These are phyloP conservation scores for Sardina pilchardus DNA, from an alignment of 2,113 vertebrate genomes.

Conservation along the genomic window DNA sequence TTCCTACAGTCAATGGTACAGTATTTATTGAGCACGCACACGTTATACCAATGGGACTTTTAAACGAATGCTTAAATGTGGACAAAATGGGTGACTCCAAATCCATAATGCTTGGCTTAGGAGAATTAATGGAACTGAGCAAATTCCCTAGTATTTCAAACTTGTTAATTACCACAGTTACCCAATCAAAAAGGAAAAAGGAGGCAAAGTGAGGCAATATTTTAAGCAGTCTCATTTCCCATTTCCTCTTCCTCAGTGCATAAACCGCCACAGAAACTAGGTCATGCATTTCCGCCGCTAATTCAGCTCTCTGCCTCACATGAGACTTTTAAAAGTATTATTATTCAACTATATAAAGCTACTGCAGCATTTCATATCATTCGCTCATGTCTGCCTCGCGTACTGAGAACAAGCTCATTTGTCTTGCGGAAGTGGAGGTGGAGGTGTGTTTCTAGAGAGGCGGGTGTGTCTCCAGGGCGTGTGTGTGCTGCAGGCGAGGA, in stretches of 20 bases:
- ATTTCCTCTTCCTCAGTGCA: background rate
- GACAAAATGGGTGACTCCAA: background rate
- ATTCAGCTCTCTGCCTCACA: no score
- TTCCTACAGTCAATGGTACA: no score
- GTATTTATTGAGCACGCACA: background rate
- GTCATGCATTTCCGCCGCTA: no score
- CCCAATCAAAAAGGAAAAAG: background rate
- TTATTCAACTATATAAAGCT: no score
- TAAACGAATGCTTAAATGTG: background rate
- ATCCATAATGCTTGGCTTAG: background rate
- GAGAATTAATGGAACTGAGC: background rate
- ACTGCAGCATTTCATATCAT: no score
- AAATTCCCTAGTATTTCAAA: background rate
- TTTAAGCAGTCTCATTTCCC: background rate
- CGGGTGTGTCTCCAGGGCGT: background rate
- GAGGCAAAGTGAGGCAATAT: background rate
- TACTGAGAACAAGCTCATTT: background rate
- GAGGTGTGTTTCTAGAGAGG: background rate
- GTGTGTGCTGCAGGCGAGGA: background rate
- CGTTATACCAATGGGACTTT: background rate
- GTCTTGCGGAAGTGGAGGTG: background rate
- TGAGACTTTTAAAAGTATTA: no score
- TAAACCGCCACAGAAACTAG: background rate
- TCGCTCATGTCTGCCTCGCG: background rate
- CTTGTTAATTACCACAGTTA: background rate